Percentiles rank a stretch among this genome's conserved stretches.
These are phyloP conservation scores for Zaprionus vittiger DNA, from an alignment of 1,140 invertebrate genomes.

Conservation along the genomic window DNA sequence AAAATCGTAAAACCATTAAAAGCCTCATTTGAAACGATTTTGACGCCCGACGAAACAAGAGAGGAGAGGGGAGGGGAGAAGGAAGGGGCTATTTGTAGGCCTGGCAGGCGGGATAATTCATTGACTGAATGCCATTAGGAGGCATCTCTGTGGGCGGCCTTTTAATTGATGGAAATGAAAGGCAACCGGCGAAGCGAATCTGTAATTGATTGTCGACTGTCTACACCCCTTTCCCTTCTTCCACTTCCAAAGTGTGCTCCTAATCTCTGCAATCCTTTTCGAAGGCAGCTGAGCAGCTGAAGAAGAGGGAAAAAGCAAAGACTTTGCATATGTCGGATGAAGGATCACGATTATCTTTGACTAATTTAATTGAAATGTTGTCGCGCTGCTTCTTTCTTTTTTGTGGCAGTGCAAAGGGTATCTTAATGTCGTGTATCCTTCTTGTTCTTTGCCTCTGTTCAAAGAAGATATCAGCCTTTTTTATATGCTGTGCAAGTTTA, in stretches of 20 bases:
- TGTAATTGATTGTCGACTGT: conserved; percentile 39
- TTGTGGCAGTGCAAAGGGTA: neutral
- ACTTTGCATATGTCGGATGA: conserved; percentile 36
- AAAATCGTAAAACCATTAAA: conserved; percentile 78
- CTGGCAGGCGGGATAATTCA: conserved; percentile 24
- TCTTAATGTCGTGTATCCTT: too few relatives aligned
- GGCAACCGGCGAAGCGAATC: conserved; percentile 18
- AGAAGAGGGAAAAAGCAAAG: conserved; percentile 5
- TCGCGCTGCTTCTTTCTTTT: neutral
- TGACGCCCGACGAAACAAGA: conserved; percentile 35
- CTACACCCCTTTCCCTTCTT: conserved; percentile 3
- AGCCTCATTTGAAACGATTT: conserved; percentile 79
- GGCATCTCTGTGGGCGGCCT: conserved; percentile 25
- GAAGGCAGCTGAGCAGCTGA: neutral
- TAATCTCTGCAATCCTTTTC: conserved; percentile 22
- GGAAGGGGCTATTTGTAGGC: conserved; percentile 8
- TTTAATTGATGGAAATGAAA: conserved; percentile 45
- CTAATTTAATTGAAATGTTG: conserved; percentile 33
- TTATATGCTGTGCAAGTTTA: too few relatives aligned
- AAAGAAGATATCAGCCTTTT: too few relatives aligned
- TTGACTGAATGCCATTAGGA: conserved; percentile 36
- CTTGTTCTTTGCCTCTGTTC: too few relatives aligned
- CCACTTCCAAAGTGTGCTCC: conserved; percentile 10
- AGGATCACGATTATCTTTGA: conserved; percentile 21
- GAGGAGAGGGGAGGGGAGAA: too few relatives aligned